These are phyloP conservation scores for Lophura nycthemera DNA, from an alignment of 2,113 vertebrate species.

Conservation along the genomic window DNA sequence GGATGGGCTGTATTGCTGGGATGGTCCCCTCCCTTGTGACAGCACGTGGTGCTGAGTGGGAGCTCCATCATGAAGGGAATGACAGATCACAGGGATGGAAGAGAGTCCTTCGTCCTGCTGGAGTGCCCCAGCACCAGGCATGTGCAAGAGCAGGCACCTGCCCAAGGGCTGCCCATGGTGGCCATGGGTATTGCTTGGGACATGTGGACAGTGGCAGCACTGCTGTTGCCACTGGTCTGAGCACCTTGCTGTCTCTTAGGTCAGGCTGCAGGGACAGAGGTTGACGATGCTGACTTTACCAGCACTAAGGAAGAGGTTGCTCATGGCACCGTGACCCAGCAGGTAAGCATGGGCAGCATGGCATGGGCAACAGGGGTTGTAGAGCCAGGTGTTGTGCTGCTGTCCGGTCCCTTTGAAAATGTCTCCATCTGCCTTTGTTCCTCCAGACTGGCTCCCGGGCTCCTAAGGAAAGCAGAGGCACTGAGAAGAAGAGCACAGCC, in stretches of 20 bases:
- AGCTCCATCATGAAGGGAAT: background rate
- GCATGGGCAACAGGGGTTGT: accelerated
- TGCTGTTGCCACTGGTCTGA: background rate
- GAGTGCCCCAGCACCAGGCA: background rate
- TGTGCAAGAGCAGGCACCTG: background rate
- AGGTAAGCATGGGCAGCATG: slow-evolving; percentile 60
- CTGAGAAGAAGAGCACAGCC: background rate
- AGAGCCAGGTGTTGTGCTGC: accelerated
- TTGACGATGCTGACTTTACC: slow-evolving; percentile 76
- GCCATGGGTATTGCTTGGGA: accelerated
- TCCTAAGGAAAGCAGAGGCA: slow-evolving; percentile 13
- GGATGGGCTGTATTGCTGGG: background rate
- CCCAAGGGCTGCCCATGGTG: background rate
- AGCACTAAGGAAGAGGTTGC: slow-evolving; percentile 80
- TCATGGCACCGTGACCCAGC: slow-evolving; percentile 28
- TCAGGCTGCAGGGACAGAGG: slow-evolving; percentile 61
- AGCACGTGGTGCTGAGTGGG: background rate
- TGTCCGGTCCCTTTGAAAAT: background rate
- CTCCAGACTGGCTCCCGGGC: slow-evolving; percentile 53
- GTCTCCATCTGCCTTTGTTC: slow-evolving; percentile 22
- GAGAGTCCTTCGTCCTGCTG: background rate
- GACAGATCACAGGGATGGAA: background rate
- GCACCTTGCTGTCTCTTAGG: slow-evolving; percentile 73
- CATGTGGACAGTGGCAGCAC: background rate
- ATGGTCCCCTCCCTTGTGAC: background rate